These are phyloP conservation scores for Yponomeuta sedellus DNA, from an alignment of 2,888 invertebrate genomes.

Conservation along the genomic window DNA sequence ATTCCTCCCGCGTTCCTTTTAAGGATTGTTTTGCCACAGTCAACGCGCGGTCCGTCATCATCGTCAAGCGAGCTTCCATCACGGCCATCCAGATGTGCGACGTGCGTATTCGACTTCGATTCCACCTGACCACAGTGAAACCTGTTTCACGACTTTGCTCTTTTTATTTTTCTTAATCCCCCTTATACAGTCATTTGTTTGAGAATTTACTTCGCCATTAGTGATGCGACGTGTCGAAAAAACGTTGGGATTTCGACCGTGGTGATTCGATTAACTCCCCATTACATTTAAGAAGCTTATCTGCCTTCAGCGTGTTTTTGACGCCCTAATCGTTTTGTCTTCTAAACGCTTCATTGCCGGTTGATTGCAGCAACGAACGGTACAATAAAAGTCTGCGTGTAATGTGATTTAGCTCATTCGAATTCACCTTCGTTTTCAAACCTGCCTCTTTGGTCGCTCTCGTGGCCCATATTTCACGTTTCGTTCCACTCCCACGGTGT, in stretches of 20 bases:
- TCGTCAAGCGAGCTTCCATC: neutral
- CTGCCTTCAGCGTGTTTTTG: neutral
- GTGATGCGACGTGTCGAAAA: neutral
- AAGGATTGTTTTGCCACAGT: neutral
- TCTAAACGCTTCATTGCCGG: neutral
- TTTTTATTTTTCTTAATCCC: neutral
- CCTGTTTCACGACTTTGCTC: neutral
- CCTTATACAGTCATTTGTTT: neutral
- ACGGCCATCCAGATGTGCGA: constrained; percentile 2
- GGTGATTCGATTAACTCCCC: neutral
- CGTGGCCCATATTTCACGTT: constrained; percentile 56
- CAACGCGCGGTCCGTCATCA: neutral
- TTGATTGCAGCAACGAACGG: neutral
- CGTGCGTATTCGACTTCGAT: neutral
- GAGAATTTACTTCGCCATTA: constrained; percentile 1
- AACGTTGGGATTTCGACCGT: neutral
- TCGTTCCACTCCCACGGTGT: constrained; percentile 49
- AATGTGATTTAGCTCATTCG: neutral
- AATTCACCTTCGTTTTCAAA: constrained; percentile 21
- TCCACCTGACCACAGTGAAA: neutral
- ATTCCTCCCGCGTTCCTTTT: neutral
- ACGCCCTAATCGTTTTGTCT: neutral
- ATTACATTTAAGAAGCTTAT: neutral
- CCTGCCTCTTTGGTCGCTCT: constrained; percentile 32
- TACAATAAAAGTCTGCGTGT: neutral